These are phyloP conservation scores for Trachymyrmex septentrionalis DNA, from an alignment of 1,140 invertebrate genomes.

Conservation along the genomic window DNA sequence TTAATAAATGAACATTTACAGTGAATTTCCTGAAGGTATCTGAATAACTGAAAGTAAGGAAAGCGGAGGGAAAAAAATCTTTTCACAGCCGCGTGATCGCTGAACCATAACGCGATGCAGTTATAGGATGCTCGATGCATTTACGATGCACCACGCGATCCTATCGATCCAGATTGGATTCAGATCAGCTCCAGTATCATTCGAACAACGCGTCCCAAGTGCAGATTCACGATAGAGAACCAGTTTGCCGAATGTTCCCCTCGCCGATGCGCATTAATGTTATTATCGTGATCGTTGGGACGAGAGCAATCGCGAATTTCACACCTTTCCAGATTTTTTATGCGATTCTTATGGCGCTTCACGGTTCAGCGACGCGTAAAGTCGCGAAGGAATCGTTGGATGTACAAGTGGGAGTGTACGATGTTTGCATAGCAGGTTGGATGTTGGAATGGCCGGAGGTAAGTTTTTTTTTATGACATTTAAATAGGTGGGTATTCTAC, in stretches of 20 bases:
- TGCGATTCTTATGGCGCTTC: conserved; percentile 9
- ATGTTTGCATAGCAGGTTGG: conserved; percentile 36
- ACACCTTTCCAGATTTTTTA: conserved; percentile 33
- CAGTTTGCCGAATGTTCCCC: conserved; percentile 39
- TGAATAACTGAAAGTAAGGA: conserved; percentile 9
- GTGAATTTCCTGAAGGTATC: background rate
- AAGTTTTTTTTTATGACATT: conserved; percentile 27
- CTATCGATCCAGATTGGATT: background rate
- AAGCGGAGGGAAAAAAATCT: background rate
- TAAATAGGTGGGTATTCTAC: conserved; percentile 18
- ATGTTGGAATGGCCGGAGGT: background rate
- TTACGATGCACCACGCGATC: background rate
- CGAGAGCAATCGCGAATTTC: conserved; percentile 38
- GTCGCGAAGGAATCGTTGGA: conserved; percentile 15
- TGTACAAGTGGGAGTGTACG: conserved; percentile 23
- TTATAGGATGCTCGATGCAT: conserved; percentile 16
- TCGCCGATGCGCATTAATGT: conserved; percentile 23
- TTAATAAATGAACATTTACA: conserved; percentile 55
- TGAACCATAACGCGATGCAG: conserved; percentile 23
- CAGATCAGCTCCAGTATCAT: conserved; percentile 3
- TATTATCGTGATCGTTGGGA: conserved; percentile 45
- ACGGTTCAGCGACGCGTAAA: conserved; percentile 25
- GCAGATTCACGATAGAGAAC: conserved; percentile 12
- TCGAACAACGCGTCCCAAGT: conserved; percentile 4
- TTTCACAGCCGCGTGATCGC: background rate